Base-by-base conservation (phyloP, 2,797 vertebrate species). In the Molossus alvarezi region DNA sequence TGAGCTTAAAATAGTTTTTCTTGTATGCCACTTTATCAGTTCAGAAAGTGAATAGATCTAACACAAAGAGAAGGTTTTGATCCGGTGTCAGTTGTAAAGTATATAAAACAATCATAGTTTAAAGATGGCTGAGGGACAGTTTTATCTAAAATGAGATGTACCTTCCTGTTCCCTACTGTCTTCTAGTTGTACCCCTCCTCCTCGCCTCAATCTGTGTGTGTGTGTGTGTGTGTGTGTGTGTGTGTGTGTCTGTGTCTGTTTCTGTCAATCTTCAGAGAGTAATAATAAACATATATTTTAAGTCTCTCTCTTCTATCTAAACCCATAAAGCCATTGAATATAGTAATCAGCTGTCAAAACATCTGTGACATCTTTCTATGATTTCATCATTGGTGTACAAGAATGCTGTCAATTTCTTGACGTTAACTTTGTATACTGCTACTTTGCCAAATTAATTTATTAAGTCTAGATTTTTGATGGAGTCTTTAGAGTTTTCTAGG, bases 1-100 rank as follows among this genome's bases (percentile, higher is more conserved):
- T 12, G 23, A 87, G 12, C 21, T 89, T 80, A 53, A 87, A 87
- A 79, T 65, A 23, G 3, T 67, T 92, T 69, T 80, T 82, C 41
- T 76, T 73, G n/a, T 85, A n/a, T 65, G 67, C 14, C 79, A 88
- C 45, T 85, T 91, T 89, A 91, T 75, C 48, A 67, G 94, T 57
- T 80, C 87, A 76, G 84, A 65, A 83, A 90, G 21, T 89, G 45
- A 89, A 75, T 51, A 85, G 14, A 60, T 73, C 10, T 86, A 77
- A 94, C 20, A 85, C 27, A 83, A 81, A 87, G 81, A 83, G 64
- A 58, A 71, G 48, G 12, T 83, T 93, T 94, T 89, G 60, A 69
- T 77, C 60, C 79, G 41, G 29, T 81, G 7, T 86, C 72, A 48
- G 18, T 72, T 97, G 91, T 69, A 91, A 94, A 85, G 45, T 48